Evolutionary conservation across 2,797 vertebrate species (phyloP).

Genomic region (Anas georgica): DNA sequence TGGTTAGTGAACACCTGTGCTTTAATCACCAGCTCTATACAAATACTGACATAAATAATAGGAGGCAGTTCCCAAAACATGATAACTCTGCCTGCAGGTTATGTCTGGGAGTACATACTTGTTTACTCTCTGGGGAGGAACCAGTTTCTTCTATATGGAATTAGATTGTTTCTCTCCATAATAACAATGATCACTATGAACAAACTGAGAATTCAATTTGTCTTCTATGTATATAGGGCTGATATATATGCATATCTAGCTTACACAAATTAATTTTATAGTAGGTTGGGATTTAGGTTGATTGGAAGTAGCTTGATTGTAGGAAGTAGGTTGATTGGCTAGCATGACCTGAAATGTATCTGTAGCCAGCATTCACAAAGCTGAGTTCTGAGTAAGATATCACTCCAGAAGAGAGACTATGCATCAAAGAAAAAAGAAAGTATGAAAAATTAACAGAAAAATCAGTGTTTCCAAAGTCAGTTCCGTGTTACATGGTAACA

Average conservation of each 20-base stretch:
- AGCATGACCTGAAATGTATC: conserved; percentile 3
- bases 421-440: background rate
- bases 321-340: no score
- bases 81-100: background rate
- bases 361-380: conserved; percentile 5
- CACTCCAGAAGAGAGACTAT: background rate
- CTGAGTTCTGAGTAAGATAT: background rate
- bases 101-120: background rate
- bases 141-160: background rate
- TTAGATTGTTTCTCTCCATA: background rate
- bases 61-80: background rate
- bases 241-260: background rate
- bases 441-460: background rate
- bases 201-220: background rate
- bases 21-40: background rate
- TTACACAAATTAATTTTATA: background rate
- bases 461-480: background rate
- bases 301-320: no score
- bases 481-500: background rate
- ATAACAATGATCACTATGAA: background rate
- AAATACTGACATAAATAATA: background rate
- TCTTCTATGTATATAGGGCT: background rate
- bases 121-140: background rate
- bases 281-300: background rate
- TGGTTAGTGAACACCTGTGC: background rate